A percentile compares a stretch with the other conserved stretches of the same genome.
Conservation (phyloP, 1,140 invertebrate species). For the Triops cancriformis region DNA sequence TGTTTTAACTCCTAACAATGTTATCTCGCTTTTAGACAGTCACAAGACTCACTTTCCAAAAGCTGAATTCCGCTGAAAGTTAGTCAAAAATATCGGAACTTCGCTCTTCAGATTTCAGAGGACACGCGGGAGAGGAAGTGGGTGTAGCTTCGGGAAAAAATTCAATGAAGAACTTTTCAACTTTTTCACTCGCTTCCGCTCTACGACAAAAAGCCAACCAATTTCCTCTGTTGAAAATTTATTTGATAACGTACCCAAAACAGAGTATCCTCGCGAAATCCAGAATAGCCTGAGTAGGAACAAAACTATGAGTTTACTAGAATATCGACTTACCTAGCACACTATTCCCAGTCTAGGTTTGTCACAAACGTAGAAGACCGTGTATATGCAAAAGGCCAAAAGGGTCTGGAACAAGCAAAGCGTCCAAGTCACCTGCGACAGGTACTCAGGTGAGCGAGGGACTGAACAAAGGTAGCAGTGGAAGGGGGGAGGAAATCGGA, state of each 20-base stretch:
- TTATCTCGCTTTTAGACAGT: too few species aligned
- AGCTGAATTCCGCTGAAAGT: too few species aligned
- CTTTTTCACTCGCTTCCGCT: not conserved
- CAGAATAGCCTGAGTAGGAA: too few species aligned
- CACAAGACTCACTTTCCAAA: too few species aligned
- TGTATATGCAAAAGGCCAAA: not conserved
- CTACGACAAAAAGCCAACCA: not conserved
- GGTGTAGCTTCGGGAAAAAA: not conserved
- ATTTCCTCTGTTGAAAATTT: not conserved
- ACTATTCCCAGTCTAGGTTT: not conserved
- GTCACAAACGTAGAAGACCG: too few species aligned
- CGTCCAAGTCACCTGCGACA: slow-evolving; percentile 2
- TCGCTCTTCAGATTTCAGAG: too few species aligned
- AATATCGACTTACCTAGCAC: not conserved
- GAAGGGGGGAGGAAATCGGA: not conserved
- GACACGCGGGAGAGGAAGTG: not conserved
- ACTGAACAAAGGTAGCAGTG: not conserved
- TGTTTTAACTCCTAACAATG: too few species aligned
- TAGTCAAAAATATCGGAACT: too few species aligned
- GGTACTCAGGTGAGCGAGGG: slow-evolving; percentile 2
- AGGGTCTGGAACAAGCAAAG: not conserved
- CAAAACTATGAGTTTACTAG: too few species aligned
- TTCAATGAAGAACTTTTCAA: slow-evolving; percentile 7
- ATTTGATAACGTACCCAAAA: too few species aligned
- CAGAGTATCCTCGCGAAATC: too few species aligned